Evolutionary conservation across 1,140 invertebrate genomes (phyloP), one percentile per base, ranked within the genome.

Genomic region (Catajapyx aquilonaris): DNA sequence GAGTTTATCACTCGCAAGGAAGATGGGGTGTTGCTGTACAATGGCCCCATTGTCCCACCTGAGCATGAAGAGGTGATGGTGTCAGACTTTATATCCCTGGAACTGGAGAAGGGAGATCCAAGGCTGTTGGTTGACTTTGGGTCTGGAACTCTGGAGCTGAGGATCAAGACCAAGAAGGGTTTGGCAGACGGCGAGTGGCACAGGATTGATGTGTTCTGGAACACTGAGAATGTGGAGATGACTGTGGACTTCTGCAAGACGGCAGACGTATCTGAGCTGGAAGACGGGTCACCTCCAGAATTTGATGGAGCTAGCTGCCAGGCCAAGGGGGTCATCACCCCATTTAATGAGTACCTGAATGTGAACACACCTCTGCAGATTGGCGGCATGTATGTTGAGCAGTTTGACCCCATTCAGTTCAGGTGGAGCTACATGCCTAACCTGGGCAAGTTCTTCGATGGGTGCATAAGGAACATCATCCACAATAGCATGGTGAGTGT

Each of bases 101-200:
- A 95, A 58, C 52, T 97, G 45, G 76, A 85, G 51, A 70, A 81
- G 42, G 91, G 90, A 13, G 81, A 84, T 54, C 88, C 90, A 0
- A 60, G 81, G 40, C 57, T 97, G 2, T 64, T 93, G 1, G 75
- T 97, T 37, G 86, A 96, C 58, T 94, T 95, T 59, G 93, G 93
- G 2, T 88, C 87, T 0, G 90, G 90, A 34, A 88, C 81, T 0
- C 56, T 93, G 39, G 84, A 90, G 52, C 56, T 96, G 9, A 67
- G 76, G 52, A 74, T 97, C 0, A 83, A 87, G 60, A 81, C 83
- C 1, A 79, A 81, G 47, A 75, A 76, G 48, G 73, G 71, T 0
- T 55, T 96, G 23, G 81, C 86, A 52, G 87, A 95, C 55, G 87
- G 88, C 2, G 81, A 87, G 52, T 97, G 91, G 91, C 91, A 97